phyloP scores from a whole-genome alignment of 2,888 invertebrate genomes.

The Unio pictorum region DNA sequence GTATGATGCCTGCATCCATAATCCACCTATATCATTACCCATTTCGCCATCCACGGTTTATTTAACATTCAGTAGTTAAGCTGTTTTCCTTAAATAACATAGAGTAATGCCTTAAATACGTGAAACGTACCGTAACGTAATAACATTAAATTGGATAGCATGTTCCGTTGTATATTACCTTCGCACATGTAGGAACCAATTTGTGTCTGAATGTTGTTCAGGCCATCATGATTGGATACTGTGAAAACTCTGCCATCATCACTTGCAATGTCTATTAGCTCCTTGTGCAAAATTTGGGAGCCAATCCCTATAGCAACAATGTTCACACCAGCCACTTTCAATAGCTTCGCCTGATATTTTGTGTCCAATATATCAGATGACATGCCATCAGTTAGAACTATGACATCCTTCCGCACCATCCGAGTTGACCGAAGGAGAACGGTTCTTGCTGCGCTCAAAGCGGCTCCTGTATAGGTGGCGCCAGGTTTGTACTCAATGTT shows the following conservation, averaged over 20 bases:
- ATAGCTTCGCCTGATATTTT: neutral
- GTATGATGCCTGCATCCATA: no score
- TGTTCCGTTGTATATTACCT: no score
- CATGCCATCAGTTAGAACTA: conserved; percentile 13
- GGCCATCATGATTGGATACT: conserved; percentile 3
- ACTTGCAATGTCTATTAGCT: conserved; percentile 10
- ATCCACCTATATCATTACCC: no score
- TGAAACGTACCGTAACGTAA: no score
- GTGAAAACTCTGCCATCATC: conserved; percentile 6
- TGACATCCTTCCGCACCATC: conserved; percentile 8
- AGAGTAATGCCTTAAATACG: no score
- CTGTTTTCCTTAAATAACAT: no score
- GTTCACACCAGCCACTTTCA: conserved; percentile 3
- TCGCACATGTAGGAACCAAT: no score
- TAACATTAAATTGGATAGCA: no score
- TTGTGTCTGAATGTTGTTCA: conserved; percentile 1
- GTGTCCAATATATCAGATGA: conserved; percentile 3
- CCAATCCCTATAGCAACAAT: conserved; percentile 9
- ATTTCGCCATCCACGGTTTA: no score
- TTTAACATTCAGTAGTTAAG: no score
- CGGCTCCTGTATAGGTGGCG: conserved; percentile 8
- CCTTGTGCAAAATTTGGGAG: conserved; percentile 6
- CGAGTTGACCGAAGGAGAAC: conserved; percentile 2
- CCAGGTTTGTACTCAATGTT: conserved; percentile 3
- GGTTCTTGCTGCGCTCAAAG: neutral